phyloP scores from a whole-genome alignment of 2,797 vertebrate species.

The Helostoma temminkii region DNA sequence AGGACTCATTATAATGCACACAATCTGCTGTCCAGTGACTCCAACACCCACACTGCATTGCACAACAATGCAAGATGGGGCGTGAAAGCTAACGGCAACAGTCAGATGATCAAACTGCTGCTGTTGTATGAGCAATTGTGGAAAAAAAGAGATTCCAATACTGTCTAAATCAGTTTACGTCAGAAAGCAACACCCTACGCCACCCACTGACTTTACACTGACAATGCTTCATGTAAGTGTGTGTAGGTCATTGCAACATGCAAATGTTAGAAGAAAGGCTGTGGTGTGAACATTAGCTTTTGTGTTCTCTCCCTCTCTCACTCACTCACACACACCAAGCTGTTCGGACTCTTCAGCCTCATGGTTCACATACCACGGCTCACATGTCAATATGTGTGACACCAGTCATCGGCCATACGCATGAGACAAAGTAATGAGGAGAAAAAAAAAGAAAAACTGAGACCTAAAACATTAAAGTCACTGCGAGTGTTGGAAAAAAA shows the following conservation, averaged over 20 bases:
- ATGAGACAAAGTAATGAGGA: background rate
- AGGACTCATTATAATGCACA: slow-evolving; percentile 7
- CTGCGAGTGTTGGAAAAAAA: slow-evolving; percentile 22
- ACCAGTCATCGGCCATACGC: background rate
- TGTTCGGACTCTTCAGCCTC: background rate
- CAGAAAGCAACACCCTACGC: slow-evolving; percentile 32
- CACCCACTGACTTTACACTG: slow-evolving; percentile 18
- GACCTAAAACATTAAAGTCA: background rate
- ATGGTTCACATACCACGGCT: background rate
- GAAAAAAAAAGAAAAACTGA: background rate
- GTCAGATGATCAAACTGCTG: slow-evolving; percentile 42
- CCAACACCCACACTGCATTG: slow-evolving; percentile 68
- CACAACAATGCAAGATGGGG: slow-evolving; percentile 66
- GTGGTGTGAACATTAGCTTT: slow-evolving; percentile 8
- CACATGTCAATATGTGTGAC: slow-evolving; percentile 27
- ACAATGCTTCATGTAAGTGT: background rate
- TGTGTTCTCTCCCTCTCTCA: too few relatives aligned
- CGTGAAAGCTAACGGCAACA: slow-evolving; percentile 66
- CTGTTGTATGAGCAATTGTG: slow-evolving; percentile 60
- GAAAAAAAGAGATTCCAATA: slow-evolving; percentile 32
- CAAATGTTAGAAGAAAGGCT: slow-evolving; percentile 12
- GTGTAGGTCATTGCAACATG: slow-evolving; percentile 5
- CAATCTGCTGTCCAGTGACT: slow-evolving; percentile 53
- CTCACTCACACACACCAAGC: background rate
- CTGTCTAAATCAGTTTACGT: slow-evolving; percentile 43